Conservation (phyloP, 2,113 vertebrate genomes). For the Tachysurus fulvidraco region DNA sequence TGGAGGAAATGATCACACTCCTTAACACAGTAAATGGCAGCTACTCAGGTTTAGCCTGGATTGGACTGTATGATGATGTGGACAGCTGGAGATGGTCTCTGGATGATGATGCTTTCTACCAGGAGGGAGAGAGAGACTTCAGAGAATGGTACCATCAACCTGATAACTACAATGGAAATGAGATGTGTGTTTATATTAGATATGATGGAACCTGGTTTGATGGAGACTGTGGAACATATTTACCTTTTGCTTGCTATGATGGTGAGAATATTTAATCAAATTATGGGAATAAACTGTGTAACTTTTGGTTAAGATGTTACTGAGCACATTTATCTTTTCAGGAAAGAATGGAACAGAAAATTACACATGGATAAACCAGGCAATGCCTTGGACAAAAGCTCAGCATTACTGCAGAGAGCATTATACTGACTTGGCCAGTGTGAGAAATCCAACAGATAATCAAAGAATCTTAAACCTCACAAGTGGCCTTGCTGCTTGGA, state of each 20-base stretch:
- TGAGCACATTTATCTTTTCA: neutral
- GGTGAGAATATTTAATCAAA: slow-evolving; percentile 2
- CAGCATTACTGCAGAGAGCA: slow-evolving; percentile 35
- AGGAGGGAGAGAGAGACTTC: slow-evolving; percentile 36
- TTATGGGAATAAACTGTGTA: neutral
- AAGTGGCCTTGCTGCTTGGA: slow-evolving; percentile 1
- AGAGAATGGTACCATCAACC: slow-evolving; percentile 21
- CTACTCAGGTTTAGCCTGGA: slow-evolving; percentile 28
- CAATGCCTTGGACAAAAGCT: slow-evolving; percentile 21
- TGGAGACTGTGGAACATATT: neutral
- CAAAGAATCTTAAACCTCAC: neutral
- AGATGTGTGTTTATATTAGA: slow-evolving; percentile 23
- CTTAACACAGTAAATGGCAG: neutral
- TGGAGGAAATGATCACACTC: slow-evolving; percentile 22
- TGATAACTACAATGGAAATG: neutral
- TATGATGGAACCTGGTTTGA: slow-evolving; percentile 31
- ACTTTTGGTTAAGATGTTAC: neutral
- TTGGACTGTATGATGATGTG: slow-evolving; percentile 39
- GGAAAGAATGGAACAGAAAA: neutral
- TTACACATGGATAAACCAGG: neutral
- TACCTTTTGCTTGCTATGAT: slow-evolving; percentile 13
- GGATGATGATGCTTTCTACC: slow-evolving; percentile 39
- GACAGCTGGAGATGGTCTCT: slow-evolving; percentile 31
- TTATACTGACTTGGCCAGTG: slow-evolving; percentile 28
- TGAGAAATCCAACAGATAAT: slow-evolving; percentile 36